Evolutionary conservation across 1,140 invertebrate species (phyloP), one percentile per base, ranked within the genome.

Genomic region (Maconellicoccus hirsutus): DNA sequence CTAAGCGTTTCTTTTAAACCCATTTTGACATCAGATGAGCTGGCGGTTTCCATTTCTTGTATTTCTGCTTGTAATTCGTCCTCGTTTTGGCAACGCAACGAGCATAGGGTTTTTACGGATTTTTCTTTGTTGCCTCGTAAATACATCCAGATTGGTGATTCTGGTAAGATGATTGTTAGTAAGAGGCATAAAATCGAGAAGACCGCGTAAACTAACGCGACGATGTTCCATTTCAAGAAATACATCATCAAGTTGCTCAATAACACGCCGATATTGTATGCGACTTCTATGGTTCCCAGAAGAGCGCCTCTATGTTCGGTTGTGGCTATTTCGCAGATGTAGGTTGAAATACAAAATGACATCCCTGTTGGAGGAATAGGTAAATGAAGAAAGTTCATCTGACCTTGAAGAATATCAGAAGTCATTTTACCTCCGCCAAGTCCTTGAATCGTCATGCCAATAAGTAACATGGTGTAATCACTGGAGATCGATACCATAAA

Each of bases 171-270:
- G n/a, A 84, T 83, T 25, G 85, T 74, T n/a, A 81, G 70, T 21
- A 75, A 75, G 0, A 72, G 71, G n/a, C 75, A 71, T 0, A 75
- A 26, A 25, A 79, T 52, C 6, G 82, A 72, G 19, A 79, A 75
- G 7, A 83, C 76, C 0, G 82, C 79, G 72, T 84, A 86, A 16
- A 87, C 79, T 0, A 80, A 82, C 0, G 86, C 86, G 23, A 86
- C 78, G 0, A 82, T 75, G 39, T 84, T 82, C 86, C 86, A 88
- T 29, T 79, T 75, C 7, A 84, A 77, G 0, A 81, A 74, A 61
- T 84, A 84, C 27, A 86, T 86, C 14, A 87, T 76, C 0, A 83
- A 80, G 72, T 87, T 87, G 77, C 86, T 82, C 2, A 86, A 74
- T 63, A 74, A 33, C 12, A 77, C 74, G 14, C 75, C 75, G 72